Base-by-base conservation (phyloP, 1,140 invertebrate genomes). In the Maconellicoccus hirsutus region DNA sequence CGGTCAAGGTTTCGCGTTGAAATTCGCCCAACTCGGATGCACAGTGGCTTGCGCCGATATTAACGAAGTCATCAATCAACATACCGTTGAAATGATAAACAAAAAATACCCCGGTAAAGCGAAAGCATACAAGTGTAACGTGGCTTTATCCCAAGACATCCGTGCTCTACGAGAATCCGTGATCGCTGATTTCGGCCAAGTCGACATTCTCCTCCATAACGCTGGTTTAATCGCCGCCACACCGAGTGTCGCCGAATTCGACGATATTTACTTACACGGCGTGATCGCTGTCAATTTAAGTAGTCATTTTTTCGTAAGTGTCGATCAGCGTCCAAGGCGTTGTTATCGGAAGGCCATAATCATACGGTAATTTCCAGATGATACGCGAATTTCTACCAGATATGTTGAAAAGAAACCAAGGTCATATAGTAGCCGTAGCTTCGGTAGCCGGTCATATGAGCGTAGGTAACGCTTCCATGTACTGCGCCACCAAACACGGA, bases 341-440 rank as follows among this genome's bases (percentile, higher is more conserved):
- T 33, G 12, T 33, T 33, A 33, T 33, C 12, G 3, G 12, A 3
- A 33, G 4, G 3, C 29, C 29, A 33, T 33, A 33, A 33, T 33
- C 29, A 33, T 6, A 6, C 29, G 12, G 12, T 6, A 33, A 33
- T 33, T 33, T 85, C 26, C 75, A 89, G 87, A 90, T 86, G 0
- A 85, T 85, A 0, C 90, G 89, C 78, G 84, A 88, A 0, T 91
- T 92, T 78, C 81, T 99, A n/a, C 92, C 92, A 0, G 86, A 90
- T 70, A 99, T 99, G 97, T 92, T 98, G 83, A 84, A 90, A 70
- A 82, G 84, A 19, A 90, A 94, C 77, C 85, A 87, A 72, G 96
- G 96, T 0, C 96, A 99, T 76, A 89, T 99, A 72, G 94, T 98
- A 0, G 96, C 92, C 1, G 89, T 99, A 71, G 92, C 95, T 0